phyloP scores from a whole-genome alignment of 1,140 invertebrate genomes.

The Pteromalus puparum region DNA sequence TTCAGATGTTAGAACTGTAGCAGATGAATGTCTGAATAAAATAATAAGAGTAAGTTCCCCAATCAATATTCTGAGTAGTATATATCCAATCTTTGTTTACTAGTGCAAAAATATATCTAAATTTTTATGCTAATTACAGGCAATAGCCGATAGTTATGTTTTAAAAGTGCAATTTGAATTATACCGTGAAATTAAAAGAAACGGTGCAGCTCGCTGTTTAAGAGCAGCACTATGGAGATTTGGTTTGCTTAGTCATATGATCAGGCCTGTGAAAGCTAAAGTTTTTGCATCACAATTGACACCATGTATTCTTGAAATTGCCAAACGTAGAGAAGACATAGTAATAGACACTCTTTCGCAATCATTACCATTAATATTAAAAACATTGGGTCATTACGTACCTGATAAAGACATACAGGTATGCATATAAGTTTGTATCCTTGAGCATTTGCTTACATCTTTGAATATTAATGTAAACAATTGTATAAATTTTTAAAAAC shows the following conservation, averaged over 20 bases:
- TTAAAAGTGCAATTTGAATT: constrained; percentile 85
- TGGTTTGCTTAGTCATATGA: constrained; percentile 81
- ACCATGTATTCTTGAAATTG: constrained; percentile 82
- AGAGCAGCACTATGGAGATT: constrained; percentile 86
- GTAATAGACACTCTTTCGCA: constrained; percentile 84
- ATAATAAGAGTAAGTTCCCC: constrained; percentile 81
- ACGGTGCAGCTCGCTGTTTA: constrained; percentile 81
- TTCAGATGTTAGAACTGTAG: constrained; percentile 85
- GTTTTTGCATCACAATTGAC: constrained; percentile 85
- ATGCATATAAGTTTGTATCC: constrained; percentile 38
- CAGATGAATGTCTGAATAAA: constrained; percentile 87
- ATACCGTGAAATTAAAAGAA: constrained; percentile 89
- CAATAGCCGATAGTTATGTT: constrained; percentile 80
- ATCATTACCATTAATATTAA: constrained; percentile 82
- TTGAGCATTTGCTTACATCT: constrained; percentile 38
- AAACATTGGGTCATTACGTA: constrained; percentile 83
- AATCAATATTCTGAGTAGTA: background rate
- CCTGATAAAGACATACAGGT: constrained; percentile 86
- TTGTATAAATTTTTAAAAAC: constrained; percentile 26
- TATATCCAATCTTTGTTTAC: background rate
- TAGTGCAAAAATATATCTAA: constrained; percentile 29
- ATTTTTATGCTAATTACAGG: constrained; percentile 68
- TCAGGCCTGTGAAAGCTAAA: constrained; percentile 85
- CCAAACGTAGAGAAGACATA: constrained; percentile 82
- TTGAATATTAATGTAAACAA: constrained; percentile 1